A percentile compares a stretch with the other conserved stretches of the same genome.
Evolutionary conservation across 2,113 vertebrate species (phyloP).

Genomic region (Myodes glareolus): DNA sequence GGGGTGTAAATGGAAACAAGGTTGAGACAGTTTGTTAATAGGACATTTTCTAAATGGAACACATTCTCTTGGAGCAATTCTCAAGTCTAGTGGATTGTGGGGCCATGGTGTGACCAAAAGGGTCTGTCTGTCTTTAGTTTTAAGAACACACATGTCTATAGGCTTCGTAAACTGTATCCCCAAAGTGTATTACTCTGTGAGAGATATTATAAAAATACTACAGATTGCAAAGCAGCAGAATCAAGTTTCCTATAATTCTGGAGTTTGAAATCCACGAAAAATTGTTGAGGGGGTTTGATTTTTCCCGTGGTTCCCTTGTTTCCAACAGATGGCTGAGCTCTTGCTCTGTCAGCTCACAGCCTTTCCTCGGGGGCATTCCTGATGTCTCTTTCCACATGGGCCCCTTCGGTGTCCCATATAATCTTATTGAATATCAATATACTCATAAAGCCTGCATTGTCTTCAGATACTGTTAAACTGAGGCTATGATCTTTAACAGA

Average conservation of each 20-base stretch:
- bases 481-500: not conserved
- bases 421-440: constrained; percentile 2
- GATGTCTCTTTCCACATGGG: not conserved
- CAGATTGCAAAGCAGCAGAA: not conserved
- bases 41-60: not conserved
- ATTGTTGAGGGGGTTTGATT: not conserved
- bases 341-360: not conserved
- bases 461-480: not conserved
- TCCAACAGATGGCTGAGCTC: not conserved
- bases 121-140: not conserved
- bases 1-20: not conserved
- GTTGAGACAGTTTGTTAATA: not conserved
- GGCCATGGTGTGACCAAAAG: not conserved
- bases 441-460: not conserved
- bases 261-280: not conserved
- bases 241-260: not conserved
- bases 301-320: not conserved
- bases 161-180: not conserved
- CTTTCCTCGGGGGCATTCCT: not conserved
- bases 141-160: not conserved
- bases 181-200: not conserved
- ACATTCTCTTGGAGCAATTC: not conserved
- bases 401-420: not conserved
- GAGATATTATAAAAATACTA: not conserved
- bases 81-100: not conserved